A percentile compares a stretch with the other conserved stretches of the same genome.
phyloP scores from a whole-genome alignment of 23 tunicate genomes.

The Phallusia fumigata region DNA sequence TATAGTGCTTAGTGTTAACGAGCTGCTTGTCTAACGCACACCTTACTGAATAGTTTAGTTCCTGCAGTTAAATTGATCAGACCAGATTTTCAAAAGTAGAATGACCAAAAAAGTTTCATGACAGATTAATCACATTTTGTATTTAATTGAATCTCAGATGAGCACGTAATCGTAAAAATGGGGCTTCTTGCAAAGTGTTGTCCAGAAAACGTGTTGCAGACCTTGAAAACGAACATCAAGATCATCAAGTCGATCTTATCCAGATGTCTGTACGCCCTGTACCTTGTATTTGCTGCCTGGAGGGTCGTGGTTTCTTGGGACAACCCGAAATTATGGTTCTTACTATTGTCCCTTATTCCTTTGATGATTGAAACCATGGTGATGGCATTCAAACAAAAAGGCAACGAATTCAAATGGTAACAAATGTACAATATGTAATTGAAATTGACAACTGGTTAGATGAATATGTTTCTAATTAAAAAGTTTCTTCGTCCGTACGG shows the following conservation, averaged over 20 bases:
- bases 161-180: no score
- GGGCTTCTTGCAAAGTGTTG: background rate
- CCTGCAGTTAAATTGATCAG: no score
- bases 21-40: no score
- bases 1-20: no score
- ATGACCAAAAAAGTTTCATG: no score
- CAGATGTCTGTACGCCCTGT: conserved; percentile 57
- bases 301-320: conserved; percentile 66
- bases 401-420: conserved; percentile 77
- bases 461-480: no score
- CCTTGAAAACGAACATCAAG: conserved; percentile 18
- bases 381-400: conserved; percentile 22
- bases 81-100: no score
- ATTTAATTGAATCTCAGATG: no score
- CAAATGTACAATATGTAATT: background rate
- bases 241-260: conserved; percentile 66
- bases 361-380: conserved; percentile 65
- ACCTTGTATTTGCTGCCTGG: conserved; percentile 64
- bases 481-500: no score
- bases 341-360: conserved; percentile 52
- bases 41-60: no score
- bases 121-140: no score
- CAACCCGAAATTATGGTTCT: conserved; percentile 49
- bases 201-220: background rate
- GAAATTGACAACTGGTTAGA: no score